Conservation (phyloP, 2,113 vertebrate genomes). For the Uria lomvia region DNA sequence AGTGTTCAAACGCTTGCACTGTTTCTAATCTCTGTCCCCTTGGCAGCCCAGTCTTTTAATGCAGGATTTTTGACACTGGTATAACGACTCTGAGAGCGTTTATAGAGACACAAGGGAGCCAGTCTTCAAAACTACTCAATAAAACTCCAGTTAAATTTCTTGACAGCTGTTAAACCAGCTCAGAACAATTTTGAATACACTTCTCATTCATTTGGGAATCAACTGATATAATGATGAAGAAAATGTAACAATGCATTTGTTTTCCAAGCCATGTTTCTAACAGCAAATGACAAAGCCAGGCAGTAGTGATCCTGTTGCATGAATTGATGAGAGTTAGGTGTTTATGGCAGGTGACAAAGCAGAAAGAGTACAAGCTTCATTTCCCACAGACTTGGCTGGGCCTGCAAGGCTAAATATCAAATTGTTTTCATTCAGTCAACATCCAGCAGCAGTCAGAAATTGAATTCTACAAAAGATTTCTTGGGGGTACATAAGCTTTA, state of each 20-base stretch:
- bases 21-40: background rate
- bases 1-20: background rate
- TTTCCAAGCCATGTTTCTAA: background rate
- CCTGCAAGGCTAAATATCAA: background rate
- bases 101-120: background rate
- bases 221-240: background rate
- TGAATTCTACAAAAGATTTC: background rate
- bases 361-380: background rate
- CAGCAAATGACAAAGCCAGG: background rate
- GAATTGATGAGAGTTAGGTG: background rate
- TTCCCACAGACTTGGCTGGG: background rate
- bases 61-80: background rate
- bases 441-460: background rate
- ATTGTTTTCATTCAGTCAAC: background rate
- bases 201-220: constrained; percentile 8
- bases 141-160: constrained; percentile 23
- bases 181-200: constrained; percentile 7
- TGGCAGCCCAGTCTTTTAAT: background rate
- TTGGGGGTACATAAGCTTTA: background rate
- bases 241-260: background rate
- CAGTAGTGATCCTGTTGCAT: background rate
- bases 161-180: constrained; percentile 23
- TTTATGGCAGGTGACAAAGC: background rate
- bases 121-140: background rate
- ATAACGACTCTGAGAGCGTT: background rate